Base-by-base conservation (phyloP, 2,888 invertebrate genomes). In the Heteromyza rotundicornis region DNA sequence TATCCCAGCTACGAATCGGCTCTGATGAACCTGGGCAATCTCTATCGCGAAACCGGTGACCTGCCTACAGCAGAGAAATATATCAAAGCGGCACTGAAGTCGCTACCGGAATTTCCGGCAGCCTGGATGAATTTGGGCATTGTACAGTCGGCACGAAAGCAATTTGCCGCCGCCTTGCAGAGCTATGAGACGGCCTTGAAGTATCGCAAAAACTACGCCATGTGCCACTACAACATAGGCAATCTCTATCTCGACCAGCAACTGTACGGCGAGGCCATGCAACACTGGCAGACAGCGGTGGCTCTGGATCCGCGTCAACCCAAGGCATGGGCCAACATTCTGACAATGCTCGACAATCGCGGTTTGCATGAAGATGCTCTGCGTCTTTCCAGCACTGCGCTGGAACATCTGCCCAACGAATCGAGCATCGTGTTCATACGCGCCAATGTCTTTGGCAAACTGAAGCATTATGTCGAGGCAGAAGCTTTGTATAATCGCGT, bases 121-220 rank as follows among this genome's bases (percentile, higher is more conserved):
- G 98, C 97, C 0, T 98, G 97, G 97, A 98, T 98, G 97, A 98
- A 98, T 84, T 86, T 98, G 57, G 98, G 97, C 16, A 97, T 98
- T 70, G 93, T 96, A 27, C 87, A 95, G 67, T 90, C 95, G 0
- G 88, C 89, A 40, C 85, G 90, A 55, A 88, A 89, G 69, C 87
- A 90, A 64, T 87, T 87, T 65, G 80, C 86, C 1, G 90, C 92
- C 75, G 92, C 97, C 0, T 88, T 93, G 75, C 77, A 80, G 17
- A 92, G 95, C 71, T 98, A 97, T 79, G 84, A 87, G 71, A 90
- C 86, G 57, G 97, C 98, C 1, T 84, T 98, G 2, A 85, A 84
- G 32, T 88, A 91, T 79, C 86, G 96, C 44, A 87, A 86, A 56
- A 89, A 89, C 64, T 98, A 97, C 84, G 92, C 97, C 0, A 95